Evolutionary conservation across 2,113 vertebrate genomes (phyloP).

Genomic region (Odontesthes bonariensis): DNA sequence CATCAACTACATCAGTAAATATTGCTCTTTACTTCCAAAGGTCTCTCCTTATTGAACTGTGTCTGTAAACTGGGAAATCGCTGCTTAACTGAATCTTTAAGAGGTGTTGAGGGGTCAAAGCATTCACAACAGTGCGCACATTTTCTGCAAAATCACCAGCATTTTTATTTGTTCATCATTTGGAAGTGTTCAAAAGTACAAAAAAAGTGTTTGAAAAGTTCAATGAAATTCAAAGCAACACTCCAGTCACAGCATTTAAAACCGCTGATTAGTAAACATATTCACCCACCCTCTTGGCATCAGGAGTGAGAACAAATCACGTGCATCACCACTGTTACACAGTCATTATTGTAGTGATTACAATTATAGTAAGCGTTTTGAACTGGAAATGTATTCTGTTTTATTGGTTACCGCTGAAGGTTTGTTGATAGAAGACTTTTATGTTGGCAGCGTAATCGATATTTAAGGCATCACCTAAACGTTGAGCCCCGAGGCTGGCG

Average conservation of each 20-base stretch:
- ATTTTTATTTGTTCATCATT: slow-evolving; percentile 23
- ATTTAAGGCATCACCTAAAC: slow-evolving; percentile 71
- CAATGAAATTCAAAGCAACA: not conserved
- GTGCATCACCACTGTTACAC: not conserved
- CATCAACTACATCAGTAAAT: not conserved
- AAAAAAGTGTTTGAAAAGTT: not conserved
- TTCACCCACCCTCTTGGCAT: not conserved
- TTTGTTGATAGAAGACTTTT: slow-evolving; percentile 86
- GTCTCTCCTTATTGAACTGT: not conserved
- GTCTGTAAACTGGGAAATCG: not conserved
- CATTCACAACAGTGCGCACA: not conserved
- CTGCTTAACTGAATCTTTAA: not conserved
- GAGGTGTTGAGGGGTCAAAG: not conserved
- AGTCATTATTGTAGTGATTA: not conserved
- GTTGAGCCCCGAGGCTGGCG: slow-evolving; percentile 86
- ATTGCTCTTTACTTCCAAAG: not conserved
- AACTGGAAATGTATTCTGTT: fast-evolving
- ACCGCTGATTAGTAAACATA: not conserved
- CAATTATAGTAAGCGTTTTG: not conserved
- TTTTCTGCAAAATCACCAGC: not conserved
- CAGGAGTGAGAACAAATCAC: not conserved
- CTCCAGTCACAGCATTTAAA: not conserved
- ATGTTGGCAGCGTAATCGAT: slow-evolving; percentile 84
- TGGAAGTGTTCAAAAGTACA: slow-evolving; percentile 12
- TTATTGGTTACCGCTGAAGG: slow-evolving; percentile 75